These are phyloP conservation scores for Cryptotermes secundus DNA, from an alignment of 1,140 invertebrate genomes.

Conservation along the genomic window DNA sequence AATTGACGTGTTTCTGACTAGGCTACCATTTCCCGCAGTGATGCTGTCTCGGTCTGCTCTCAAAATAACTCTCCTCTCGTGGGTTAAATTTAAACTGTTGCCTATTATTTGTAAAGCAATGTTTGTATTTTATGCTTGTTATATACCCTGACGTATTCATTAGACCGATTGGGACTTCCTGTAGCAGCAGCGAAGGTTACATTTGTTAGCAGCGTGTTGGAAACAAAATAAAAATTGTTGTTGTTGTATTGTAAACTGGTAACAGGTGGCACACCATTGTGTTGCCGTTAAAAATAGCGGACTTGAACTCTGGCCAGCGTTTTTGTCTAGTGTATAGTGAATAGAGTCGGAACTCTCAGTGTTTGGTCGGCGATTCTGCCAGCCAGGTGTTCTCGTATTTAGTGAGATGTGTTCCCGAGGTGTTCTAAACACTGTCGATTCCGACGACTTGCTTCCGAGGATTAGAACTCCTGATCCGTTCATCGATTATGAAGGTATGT, in stretches of 20 bases:
- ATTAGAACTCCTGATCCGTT: conserved; percentile 28
- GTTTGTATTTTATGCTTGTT: not conserved
- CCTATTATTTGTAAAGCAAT: not conserved
- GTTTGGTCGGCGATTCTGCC: not conserved
- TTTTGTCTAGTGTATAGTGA: not conserved
- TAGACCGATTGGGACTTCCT: not conserved
- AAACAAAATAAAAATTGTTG: not conserved
- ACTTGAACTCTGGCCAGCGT: not conserved
- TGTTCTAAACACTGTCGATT: conserved; percentile 43
- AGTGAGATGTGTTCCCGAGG: conserved; percentile 38
- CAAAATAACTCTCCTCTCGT: not conserved
- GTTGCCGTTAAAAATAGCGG: not conserved
- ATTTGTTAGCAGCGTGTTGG: not conserved
- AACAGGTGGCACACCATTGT: not conserved
- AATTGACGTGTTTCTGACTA: no score
- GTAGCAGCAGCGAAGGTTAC: not conserved
- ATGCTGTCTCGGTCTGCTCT: not conserved
- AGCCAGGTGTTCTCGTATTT: not conserved
- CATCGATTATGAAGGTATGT: conserved; percentile 25
- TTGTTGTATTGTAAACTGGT: not conserved
- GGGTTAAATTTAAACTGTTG: conserved; percentile 4
- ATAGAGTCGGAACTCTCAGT: not conserved
- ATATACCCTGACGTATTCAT: not conserved
- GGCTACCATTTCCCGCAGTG: no score
- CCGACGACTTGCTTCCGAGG: conserved; percentile 46